These are phyloP conservation scores for Coptodon rendalli DNA, from an alignment of 2,113 vertebrate species.

Conservation along the genomic window DNA sequence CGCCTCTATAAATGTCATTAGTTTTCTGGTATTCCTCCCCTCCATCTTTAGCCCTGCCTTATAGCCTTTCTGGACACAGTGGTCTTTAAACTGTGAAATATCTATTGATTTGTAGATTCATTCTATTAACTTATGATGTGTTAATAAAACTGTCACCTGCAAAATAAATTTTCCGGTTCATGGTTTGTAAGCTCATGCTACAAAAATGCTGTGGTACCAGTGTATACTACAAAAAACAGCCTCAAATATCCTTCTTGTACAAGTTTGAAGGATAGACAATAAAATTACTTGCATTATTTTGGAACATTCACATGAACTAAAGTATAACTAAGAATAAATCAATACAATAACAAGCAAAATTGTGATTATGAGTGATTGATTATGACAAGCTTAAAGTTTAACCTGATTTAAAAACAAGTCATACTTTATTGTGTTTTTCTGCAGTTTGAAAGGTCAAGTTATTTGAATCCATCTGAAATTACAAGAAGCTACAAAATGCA, in stretches of 20 bases:
- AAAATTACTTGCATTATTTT: neutral
- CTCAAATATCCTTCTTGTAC: neutral
- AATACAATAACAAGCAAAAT: neutral
- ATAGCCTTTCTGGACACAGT: neutral
- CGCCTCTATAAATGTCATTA: slow-evolving; percentile 58
- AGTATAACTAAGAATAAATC: neutral
- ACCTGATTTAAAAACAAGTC: neutral
- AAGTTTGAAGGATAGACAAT: neutral
- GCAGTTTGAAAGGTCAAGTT: neutral
- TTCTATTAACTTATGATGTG: slow-evolving; percentile 18
- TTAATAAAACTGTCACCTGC: slow-evolving; percentile 41
- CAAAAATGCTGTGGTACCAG: neutral
- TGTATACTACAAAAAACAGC: neutral
- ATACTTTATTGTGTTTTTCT: neutral
- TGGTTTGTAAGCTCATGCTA: neutral
- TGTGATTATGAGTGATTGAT: neutral
- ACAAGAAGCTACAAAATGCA: neutral
- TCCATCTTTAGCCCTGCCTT: neutral
- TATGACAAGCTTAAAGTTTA: neutral
- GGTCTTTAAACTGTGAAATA: neutral
- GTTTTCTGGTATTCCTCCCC: neutral
- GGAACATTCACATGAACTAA: neutral
- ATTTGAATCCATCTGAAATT: neutral
- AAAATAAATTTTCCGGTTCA: neutral
- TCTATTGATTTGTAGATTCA: slow-evolving; percentile 30